Conservation (phyloP, 2,797 vertebrate genomes). For the Florisuga fusca region DNA sequence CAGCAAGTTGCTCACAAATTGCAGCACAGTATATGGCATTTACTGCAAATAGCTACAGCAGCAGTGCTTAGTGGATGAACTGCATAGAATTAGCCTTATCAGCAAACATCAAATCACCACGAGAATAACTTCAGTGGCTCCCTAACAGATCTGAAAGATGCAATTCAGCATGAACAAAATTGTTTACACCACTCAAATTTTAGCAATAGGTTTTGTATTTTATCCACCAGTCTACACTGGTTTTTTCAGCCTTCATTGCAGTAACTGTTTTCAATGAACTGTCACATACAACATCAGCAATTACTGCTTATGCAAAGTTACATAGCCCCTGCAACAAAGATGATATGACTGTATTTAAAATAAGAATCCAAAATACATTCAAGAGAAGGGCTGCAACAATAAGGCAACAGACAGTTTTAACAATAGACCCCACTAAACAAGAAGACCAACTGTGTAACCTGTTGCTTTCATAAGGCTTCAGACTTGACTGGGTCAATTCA, state of each 20-base stretch:
- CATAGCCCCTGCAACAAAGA: constrained; percentile 31
- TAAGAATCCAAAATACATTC: constrained; percentile 49
- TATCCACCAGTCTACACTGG: not conserved
- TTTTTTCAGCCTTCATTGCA: constrained; percentile 3
- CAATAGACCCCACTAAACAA: constrained; percentile 39
- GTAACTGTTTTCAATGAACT: constrained; percentile 1
- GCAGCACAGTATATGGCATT: not conserved
- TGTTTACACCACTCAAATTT: not conserved
- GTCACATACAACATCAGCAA: not conserved
- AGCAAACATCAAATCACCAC: not conserved
- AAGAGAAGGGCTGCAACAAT: constrained; percentile 51
- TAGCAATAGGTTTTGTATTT: not conserved
- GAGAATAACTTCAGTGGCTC: not conserved
- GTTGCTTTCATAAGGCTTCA: not conserved
- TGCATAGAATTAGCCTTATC: constrained; percentile 20
- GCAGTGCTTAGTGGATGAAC: constrained; percentile 26
- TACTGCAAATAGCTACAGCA: constrained; percentile 37
- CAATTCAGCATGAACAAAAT: not conserved
- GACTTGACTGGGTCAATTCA: not conserved
- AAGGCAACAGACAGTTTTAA: constrained; percentile 55
- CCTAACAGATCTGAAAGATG: not conserved
- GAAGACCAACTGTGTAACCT: constrained; percentile 29
- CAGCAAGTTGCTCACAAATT: constrained; percentile 42
- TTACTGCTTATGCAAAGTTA: constrained; percentile 28
- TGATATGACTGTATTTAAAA: constrained; percentile 33